Conservation (phyloP, 2,113 vertebrate genomes). For the Ivindomyrus marchei region DNA sequence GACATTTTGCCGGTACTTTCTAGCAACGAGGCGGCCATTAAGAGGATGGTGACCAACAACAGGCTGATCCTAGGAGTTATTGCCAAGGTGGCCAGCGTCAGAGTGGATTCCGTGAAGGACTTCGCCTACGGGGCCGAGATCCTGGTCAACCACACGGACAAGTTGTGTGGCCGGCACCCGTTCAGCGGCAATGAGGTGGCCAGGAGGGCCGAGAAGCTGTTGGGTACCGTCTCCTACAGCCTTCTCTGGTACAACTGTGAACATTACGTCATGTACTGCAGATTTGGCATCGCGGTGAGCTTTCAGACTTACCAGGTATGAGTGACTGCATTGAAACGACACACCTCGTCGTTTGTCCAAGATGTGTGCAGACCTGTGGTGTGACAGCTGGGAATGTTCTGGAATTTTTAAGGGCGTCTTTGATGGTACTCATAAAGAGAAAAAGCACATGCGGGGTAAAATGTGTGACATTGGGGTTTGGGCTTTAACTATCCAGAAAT, state of each 20-base stretch:
- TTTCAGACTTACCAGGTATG: slow-evolving; percentile 87
- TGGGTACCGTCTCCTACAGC: slow-evolving; percentile 79
- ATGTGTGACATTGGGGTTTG: background rate
- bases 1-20: slow-evolving; percentile 79
- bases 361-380: background rate
- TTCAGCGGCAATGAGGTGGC: slow-evolving; percentile 76
- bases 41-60: slow-evolving; percentile 80
- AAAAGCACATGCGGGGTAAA: background rate
- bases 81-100: slow-evolving; percentile 71
- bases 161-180: slow-evolving; percentile 62
- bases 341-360: background rate
- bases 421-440: background rate
- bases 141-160: slow-evolving; percentile 82
- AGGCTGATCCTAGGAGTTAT: slow-evolving; percentile 81
- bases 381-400: background rate
- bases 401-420: background rate
- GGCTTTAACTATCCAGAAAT: background rate
- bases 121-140: slow-evolving; percentile 84
- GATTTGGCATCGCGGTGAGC: slow-evolving; percentile 79
- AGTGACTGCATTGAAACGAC: background rate
- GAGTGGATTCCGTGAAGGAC: slow-evolving; percentile 84
- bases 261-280: slow-evolving; percentile 93
- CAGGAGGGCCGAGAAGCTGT: slow-evolving; percentile 72
- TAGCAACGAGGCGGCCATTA: slow-evolving; percentile 54
- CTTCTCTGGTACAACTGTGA: slow-evolving; percentile 97